These are phyloP conservation scores for Lampris incognitus DNA, from an alignment of 2,113 vertebrate genomes.

Conservation along the genomic window DNA sequence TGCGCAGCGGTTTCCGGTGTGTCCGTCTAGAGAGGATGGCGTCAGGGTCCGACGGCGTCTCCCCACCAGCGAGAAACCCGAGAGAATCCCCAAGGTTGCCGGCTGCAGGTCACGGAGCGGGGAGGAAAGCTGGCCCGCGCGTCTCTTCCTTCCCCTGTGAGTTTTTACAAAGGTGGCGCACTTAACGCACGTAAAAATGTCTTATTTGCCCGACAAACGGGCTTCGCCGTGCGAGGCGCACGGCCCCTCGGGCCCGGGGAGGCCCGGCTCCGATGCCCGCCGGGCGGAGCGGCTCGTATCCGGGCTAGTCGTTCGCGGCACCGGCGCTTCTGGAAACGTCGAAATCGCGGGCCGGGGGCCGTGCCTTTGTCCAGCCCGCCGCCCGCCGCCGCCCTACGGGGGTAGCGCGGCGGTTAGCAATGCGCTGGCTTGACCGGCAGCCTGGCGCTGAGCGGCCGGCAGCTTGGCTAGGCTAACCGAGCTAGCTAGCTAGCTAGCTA, in stretches of 20 bases:
- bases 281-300: conserved; percentile 19
- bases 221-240: conserved; percentile 31
- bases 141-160: no score
- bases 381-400: no score
- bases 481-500: no score
- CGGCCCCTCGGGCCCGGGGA: conserved; percentile 57
- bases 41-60: conserved; percentile 71
- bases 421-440: no score
- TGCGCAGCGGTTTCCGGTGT: conserved; percentile 78
- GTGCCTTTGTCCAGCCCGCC: no score
- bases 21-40: conserved; percentile 78
- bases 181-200: no score
- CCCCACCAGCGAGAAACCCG: conserved; percentile 58
- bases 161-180: no score
- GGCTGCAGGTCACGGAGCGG: conserved; percentile 16
- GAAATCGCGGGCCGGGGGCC: neutral
- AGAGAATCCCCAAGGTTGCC: conserved; percentile 33
- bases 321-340: conserved; percentile 19
- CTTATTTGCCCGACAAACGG: neutral
- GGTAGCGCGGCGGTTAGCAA: no score
- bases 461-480: no score
- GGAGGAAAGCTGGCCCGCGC: neutral
- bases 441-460: no score
- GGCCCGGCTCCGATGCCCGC: conserved; percentile 60
- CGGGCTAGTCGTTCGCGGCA: conserved; percentile 33